These are phyloP conservation scores for Nomada fucata DNA, from an alignment of 2,888 invertebrate genomes.

Conservation along the genomic window DNA sequence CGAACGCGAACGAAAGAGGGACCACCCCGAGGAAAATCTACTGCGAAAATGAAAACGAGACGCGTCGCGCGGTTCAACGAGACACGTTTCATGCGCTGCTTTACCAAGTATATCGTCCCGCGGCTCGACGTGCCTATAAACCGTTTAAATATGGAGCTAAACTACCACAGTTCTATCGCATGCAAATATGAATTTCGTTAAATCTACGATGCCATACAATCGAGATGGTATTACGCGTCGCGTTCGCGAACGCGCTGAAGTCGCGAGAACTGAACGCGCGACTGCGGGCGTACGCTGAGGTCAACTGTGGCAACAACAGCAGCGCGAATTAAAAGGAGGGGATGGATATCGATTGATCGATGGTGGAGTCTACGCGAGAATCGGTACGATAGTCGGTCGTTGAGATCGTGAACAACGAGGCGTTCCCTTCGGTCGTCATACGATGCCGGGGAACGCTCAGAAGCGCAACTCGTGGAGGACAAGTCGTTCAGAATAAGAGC, in stretches of 20 bases:
- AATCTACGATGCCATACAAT: constrained; percentile 17
- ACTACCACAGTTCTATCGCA: constrained; percentile 35
- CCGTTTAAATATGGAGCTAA: constrained; percentile 2
- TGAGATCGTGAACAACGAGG: constrained; percentile 28
- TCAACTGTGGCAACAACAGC: constrained; percentile 10
- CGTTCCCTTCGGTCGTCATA: constrained; percentile 29
- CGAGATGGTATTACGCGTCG: not conserved
- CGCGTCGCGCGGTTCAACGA: not conserved
- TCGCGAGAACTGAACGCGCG: not conserved
- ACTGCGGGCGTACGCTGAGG: not conserved
- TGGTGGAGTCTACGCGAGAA: not conserved
- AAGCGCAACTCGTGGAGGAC: constrained; percentile 37
- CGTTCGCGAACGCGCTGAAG: not conserved
- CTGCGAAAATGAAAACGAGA: constrained; percentile 3
- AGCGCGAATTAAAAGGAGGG: constrained; percentile 7
- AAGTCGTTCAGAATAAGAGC: not conserved
- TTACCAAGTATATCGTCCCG: not conserved
- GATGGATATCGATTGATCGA: not conserved
- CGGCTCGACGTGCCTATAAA: not conserved
- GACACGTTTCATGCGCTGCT: constrained; percentile 13
- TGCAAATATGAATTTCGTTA: constrained; percentile 13
- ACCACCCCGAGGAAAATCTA: not conserved
- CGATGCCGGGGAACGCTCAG: constrained; percentile 18
- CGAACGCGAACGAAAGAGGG: constrained; percentile 9
- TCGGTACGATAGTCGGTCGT: constrained; percentile 4